Evolutionary conservation across 2,113 vertebrate species (phyloP).

Genomic region (rat (Rattus norvegicus)): DNA sequence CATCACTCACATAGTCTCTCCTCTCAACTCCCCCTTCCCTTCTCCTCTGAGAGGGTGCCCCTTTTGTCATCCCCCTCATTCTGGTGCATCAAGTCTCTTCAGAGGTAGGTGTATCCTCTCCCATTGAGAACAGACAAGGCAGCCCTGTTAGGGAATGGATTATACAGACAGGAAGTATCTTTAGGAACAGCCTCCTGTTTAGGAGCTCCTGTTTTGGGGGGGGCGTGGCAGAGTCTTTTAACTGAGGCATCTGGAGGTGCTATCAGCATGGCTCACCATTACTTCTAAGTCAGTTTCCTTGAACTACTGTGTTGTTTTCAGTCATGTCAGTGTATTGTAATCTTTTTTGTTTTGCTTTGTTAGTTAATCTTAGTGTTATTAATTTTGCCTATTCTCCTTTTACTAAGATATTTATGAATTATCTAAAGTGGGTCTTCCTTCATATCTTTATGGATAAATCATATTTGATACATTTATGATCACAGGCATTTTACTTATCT

Average conservation of each 20-base stretch:
- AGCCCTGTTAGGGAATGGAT: no score
- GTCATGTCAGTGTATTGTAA: background rate
- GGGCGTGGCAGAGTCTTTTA: no score
- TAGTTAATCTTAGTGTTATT: background rate
- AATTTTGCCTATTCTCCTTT: background rate
- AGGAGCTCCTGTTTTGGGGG: no score
- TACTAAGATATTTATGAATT: background rate
- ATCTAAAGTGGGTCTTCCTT: slow-evolving; percentile 19
- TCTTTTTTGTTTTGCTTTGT: background rate
- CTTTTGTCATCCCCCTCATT: no score
- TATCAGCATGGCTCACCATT: background rate
- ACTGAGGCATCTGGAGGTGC: background rate
- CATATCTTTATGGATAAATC: background rate
- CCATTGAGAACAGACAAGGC: no score
- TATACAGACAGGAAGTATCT: no score
- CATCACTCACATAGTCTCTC: no score
- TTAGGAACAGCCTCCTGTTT: no score
- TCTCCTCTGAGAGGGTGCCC: no score
- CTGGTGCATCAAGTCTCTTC: no score
- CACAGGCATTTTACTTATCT: background rate
- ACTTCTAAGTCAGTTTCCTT: background rate
- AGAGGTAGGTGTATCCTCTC: no score
- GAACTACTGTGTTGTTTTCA: background rate
- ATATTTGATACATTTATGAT: background rate
- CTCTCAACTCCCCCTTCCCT: no score